A percentile compares a stretch with the other conserved stretches of the same genome.
Evolutionary conservation across 2,113 vertebrate species (phyloP).

Genomic region (Platichthys stellatus): DNA sequence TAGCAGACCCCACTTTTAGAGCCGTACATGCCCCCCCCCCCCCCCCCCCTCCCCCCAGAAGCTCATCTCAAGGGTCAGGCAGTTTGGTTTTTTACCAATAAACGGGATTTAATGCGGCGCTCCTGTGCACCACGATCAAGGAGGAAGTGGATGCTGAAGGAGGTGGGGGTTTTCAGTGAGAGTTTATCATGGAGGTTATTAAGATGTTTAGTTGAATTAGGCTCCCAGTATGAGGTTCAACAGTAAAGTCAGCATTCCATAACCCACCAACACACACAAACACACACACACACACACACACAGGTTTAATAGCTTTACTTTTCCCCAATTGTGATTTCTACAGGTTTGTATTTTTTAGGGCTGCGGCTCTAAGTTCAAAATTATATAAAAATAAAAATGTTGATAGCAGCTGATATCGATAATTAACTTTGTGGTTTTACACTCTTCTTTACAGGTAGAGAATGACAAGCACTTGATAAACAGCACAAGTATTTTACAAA

Average conservation of each 20-base stretch:
- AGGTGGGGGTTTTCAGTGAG: slow-evolving; percentile 50
- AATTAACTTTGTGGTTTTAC: no score
- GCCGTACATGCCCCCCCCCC: slow-evolving; percentile 29
- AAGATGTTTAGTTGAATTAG: slow-evolving; percentile 70
- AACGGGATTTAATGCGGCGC: slow-evolving; percentile 72
- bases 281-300: neutral
- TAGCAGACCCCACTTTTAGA: slow-evolving; percentile 55
- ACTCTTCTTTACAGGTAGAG: no score
- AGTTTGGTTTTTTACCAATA: slow-evolving; percentile 67
- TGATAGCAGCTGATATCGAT: neutral
- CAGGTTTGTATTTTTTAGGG: neutral
- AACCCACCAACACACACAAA: neutral
- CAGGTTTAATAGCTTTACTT: slow-evolving; percentile 8
- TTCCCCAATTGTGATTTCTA: neutral
- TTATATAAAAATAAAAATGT: neutral
- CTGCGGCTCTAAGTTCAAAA: no score
- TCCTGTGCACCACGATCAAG: slow-evolving; percentile 47
- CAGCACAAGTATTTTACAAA: no score
- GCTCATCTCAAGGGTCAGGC: slow-evolving; percentile 61
- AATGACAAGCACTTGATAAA: no score
- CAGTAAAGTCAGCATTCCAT: slow-evolving; percentile 49
- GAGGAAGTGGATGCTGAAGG: slow-evolving; percentile 54
- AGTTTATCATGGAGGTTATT: slow-evolving; percentile 63
- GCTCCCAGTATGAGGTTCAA: slow-evolving; percentile 36
- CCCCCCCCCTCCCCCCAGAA: slow-evolving; percentile 23